A percentile compares a stretch with the other conserved stretches of the same genome.
Evolutionary conservation across 2,797 vertebrate genomes (phyloP).

Genomic region (Rallus crepitans): DNA sequence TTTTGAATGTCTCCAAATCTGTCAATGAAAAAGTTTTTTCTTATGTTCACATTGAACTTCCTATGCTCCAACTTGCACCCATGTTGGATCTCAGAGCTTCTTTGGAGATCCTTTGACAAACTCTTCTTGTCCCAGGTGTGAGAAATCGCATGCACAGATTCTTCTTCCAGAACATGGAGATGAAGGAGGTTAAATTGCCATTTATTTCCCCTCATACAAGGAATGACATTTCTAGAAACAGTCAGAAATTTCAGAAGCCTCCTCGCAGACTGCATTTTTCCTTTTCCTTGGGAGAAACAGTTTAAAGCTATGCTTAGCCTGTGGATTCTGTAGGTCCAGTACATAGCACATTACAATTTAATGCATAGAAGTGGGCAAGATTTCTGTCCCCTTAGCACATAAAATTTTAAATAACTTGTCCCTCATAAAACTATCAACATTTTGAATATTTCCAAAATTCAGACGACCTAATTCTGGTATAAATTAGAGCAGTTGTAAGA

Average conservation of each 20-base stretch:
- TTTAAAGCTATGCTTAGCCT: background rate
- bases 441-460: constrained; percentile 4
- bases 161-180: background rate
- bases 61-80: no score
- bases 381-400: background rate
- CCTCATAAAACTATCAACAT: background rate
- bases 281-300: background rate
- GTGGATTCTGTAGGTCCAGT: background rate
- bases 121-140: background rate
- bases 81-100: background rate
- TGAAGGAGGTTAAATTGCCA: background rate
- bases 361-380: background rate
- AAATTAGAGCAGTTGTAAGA: background rate
- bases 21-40: no score
- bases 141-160: background rate
- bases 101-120: background rate
- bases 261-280: background rate
- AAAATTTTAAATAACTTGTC: background rate
- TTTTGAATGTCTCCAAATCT: no score
- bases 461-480: background rate
- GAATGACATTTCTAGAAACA: background rate
- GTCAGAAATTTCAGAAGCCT: background rate
- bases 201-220: background rate
- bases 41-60: no score
- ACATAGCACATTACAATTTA: background rate